phyloP scores from a whole-genome alignment of 1,140 invertebrate genomes.

The Panagrolaimus sp. region DNA sequence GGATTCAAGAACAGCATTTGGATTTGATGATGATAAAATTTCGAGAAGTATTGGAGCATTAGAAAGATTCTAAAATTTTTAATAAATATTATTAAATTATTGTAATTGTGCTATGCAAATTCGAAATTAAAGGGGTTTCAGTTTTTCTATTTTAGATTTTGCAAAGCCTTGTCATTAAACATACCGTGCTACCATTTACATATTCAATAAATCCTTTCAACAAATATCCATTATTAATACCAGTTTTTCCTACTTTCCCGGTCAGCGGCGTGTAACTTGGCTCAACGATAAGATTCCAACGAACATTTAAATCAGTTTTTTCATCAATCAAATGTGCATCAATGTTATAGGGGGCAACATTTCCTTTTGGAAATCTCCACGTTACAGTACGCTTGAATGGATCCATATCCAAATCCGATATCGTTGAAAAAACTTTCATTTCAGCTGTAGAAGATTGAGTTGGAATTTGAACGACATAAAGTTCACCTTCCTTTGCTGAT shows the following conservation, averaged over 20 bases:
- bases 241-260: neutral
- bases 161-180: neutral
- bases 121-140: too few relatives aligned
- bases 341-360: neutral
- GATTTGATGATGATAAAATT: neutral
- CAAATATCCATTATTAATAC: neutral
- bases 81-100: too few relatives aligned
- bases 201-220: constrained; percentile 5
- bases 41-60: neutral
- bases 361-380: neutral
- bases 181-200: neutral
- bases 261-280: neutral
- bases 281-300: neutral
- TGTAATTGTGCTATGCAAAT: too few relatives aligned
- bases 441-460: neutral
- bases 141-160: too few relatives aligned
- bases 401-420: neutral
- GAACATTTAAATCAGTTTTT: neutral
- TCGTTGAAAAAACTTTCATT: neutral
- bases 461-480: neutral
- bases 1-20: neutral
- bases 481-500: neutral
- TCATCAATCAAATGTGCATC: constrained; percentile 2
- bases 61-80: neutral
- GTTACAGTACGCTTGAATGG: constrained; percentile 7